Percentiles rank a stretch among this genome's conserved stretches.
Conservation (phyloP, 2,113 vertebrate species). For the Sceloporus undulatus region DNA sequence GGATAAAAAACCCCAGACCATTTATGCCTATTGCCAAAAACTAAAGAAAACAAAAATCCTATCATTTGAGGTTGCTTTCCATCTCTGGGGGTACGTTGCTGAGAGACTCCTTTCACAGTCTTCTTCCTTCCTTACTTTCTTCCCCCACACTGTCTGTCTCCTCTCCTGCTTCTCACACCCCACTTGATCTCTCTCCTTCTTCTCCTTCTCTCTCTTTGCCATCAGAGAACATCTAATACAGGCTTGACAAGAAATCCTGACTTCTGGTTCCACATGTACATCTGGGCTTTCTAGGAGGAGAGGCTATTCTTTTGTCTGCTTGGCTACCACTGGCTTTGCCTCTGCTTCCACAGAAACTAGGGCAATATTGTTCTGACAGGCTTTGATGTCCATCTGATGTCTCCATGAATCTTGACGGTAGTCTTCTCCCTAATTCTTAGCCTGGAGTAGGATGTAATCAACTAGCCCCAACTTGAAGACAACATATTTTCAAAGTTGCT, state of each 20-base stretch:
- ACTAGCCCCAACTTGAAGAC: background rate
- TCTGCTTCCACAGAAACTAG: background rate
- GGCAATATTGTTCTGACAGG: background rate
- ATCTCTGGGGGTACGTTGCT: no score
- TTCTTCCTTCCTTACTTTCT: background rate
- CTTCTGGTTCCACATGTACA: background rate
- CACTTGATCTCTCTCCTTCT: no score
- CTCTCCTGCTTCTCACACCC: no score
- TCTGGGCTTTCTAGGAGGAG: background rate
- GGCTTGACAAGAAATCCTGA: background rate
- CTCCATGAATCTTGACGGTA: background rate
- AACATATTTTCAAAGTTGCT: background rate
- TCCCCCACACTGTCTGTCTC: background rate
- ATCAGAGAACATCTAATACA: background rate
- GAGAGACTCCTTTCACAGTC: no score
- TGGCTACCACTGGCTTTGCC: background rate
- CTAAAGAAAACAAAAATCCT: no score
- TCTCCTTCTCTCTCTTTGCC: background rate
- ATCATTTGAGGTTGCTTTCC: no score
- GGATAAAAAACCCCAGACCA: no score
- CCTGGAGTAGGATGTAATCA: background rate
- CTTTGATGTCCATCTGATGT: background rate
- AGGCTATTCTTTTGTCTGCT: background rate
- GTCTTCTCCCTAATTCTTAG: background rate
- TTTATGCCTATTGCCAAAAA: no score